Base-by-base conservation (phyloP, 23 tunicate species). In the Ciona savignyi region DNA sequence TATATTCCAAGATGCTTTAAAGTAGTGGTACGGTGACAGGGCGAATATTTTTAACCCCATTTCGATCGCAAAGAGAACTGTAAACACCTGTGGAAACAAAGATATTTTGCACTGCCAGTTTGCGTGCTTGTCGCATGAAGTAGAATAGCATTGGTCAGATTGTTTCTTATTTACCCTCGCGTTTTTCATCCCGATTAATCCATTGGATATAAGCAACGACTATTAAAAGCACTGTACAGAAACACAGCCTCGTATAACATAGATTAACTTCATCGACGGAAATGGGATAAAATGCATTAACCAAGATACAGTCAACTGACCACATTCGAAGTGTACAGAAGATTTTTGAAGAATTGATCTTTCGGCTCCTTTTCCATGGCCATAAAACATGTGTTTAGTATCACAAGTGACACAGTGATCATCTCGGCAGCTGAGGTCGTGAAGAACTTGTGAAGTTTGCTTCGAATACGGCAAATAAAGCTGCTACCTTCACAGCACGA, bases 351-450 rank as follows among this genome's bases (percentile, higher is more conserved):
- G 3, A 27, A 61, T 66, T 31, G 51, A 6, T 35, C 62, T 34
- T 81, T 88, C 51, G 96, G 96, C 33, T 82, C 83, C 32, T 73
- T 34, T 70, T 88, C 96, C 66, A 88, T n/a, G 0, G 96, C 96
- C 96, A 88, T 82, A 33, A 79, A 78, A 20, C 82, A 23, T 3
- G 96, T 88, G 74, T 88, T 88, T 23, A 88, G 73, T 60, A 88
- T 67, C 21, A 88, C 96, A 21, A 88, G 73, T 24, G 56, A 65
- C 27, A 88, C 96, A 24, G 85, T 82, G 27, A 82, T 33, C 88
- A 88, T 82, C 65, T 88, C 96, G n/a, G 96, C 87, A 0, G 74
- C 73, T 23, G 96, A 77, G n/a, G 63, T 70, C 51, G 73, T 27
- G 60, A 88, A 82, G 35, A 88, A 80, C 3, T 33, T 2, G 30